A percentile compares a stretch with the other conserved stretches of the same genome.
Evolutionary conservation across 2,797 vertebrate genomes (phyloP).

Genomic region (Lateolabrax maculatus): DNA sequence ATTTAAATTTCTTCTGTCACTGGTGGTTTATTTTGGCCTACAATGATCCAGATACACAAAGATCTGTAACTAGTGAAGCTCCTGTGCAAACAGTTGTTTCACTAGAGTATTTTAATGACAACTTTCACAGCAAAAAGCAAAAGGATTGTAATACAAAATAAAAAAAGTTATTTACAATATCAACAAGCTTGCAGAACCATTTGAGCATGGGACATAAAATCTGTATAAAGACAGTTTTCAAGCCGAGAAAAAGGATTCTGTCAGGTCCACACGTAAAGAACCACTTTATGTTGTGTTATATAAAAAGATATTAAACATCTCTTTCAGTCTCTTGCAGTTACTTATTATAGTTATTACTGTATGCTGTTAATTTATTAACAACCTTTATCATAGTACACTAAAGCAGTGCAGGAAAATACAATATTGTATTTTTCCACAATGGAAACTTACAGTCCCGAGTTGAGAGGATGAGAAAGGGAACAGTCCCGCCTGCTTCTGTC

Average conservation of each 20-base stretch:
- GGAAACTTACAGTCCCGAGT: background rate
- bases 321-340: background rate
- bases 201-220: background rate
- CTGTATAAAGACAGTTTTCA: background rate
- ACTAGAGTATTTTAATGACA: background rate
- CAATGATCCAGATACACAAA: background rate
- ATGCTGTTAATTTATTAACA: background rate
- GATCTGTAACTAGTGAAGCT: background rate
- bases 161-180: background rate
- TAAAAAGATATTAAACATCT: background rate
- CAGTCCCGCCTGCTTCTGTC: background rate
- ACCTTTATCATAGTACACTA: background rate
- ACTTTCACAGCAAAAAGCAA: background rate
- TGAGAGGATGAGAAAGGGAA: slow-evolving; percentile 1
- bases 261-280: no score
- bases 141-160: background rate
- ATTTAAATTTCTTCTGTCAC: background rate
- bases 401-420: background rate
- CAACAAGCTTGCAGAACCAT: background rate
- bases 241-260: background rate
- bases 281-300: background rate
- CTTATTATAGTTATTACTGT: background rate
- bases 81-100: background rate
- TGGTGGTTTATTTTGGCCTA: background rate
- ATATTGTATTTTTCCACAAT: background rate